Evolutionary conservation across 2,113 vertebrate genomes (phyloP), one percentile per base, ranked within the genome.

Genomic region (Edolisoma coerulescens): DNA sequence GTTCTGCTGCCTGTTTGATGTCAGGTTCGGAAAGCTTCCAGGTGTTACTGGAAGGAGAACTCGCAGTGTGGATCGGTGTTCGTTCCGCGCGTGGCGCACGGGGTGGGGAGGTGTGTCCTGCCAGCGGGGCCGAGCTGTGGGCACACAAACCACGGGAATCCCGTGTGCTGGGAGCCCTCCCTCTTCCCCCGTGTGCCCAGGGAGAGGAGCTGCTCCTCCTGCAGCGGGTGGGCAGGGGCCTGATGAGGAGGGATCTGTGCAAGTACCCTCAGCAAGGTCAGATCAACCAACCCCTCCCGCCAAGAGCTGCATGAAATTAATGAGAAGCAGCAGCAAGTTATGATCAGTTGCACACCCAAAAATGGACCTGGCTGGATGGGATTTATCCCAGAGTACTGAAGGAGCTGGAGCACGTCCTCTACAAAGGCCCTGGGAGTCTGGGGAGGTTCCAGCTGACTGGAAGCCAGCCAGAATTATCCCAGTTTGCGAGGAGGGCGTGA

Each of bases 71-170:
- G 75, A 4, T 45, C 24, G 13, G 24, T 0, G 3, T 60, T 80
- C 59, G 49, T 56, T 53, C 19, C 2, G 5, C 6, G 5, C 1
- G 1, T n/a, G 1, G 1, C 9, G 53, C 18, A 3, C 1, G 21
- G 39, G n/a, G 13, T 8, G 41, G 60, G 44, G 32, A 27, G 33
- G 5, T 11, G 23, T 20, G 45, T 57, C 54, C 61, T 65, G 52
- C 22, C 44, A 1, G 21, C 0, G 11, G 53, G 42, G 27, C 42
- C 0, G 21, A 85, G 33, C 30, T 21, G 26, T 3, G 39, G 76
- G 33, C 7, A 4, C 35, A 39, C 59, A 26, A 49, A 44, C 6
- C 2, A 1, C 53, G 5, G 59, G 16, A 77, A 33, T 10, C 17
- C 53, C 32, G 1, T 0, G 17, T 37, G 53, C 70, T 50, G 33